A percentile compares a stretch with the other conserved stretches of the same genome.
Evolutionary conservation across 2,888 invertebrate genomes (phyloP).

Genomic region (Hypomecis punctinalis): DNA sequence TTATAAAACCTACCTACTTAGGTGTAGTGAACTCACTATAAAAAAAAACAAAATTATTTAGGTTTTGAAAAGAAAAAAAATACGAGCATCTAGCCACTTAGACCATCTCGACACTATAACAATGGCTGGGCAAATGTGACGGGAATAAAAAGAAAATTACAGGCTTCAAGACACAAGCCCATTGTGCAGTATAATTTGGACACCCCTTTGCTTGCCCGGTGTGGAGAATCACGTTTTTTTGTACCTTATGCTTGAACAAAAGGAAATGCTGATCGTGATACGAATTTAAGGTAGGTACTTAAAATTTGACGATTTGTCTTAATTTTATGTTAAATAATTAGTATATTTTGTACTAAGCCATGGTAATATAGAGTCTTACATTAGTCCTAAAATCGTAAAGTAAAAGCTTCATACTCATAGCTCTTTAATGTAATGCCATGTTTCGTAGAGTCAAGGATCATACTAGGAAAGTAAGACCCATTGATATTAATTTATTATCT

Average conservation of each 20-base stretch:
- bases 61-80: not conserved
- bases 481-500: no score
- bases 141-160: constrained; percentile 70
- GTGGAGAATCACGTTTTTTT: constrained; percentile 45
- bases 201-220: constrained; percentile 60
- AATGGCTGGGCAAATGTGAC: constrained; percentile 49
- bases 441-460: no score
- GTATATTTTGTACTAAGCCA: not conserved
- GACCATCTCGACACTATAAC: constrained; percentile 47
- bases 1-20: no score
- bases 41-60: not conserved
- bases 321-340: not conserved
- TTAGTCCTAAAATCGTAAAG: no score
- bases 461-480: no score
- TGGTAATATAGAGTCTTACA: no score
- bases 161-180: constrained; percentile 55
- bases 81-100: constrained; percentile 43
- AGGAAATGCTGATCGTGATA: constrained; percentile 28
- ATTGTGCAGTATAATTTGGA: constrained; percentile 74
- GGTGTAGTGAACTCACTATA: not conserved
- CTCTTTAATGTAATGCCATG: no score
- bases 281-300: constrained; percentile 11
- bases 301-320: not conserved
- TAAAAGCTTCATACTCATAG: no score
- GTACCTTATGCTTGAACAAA: constrained; percentile 43